Evolutionary conservation across 2,113 vertebrate genomes (phyloP).

Genomic region (Sakesphorus luctuosus): DNA sequence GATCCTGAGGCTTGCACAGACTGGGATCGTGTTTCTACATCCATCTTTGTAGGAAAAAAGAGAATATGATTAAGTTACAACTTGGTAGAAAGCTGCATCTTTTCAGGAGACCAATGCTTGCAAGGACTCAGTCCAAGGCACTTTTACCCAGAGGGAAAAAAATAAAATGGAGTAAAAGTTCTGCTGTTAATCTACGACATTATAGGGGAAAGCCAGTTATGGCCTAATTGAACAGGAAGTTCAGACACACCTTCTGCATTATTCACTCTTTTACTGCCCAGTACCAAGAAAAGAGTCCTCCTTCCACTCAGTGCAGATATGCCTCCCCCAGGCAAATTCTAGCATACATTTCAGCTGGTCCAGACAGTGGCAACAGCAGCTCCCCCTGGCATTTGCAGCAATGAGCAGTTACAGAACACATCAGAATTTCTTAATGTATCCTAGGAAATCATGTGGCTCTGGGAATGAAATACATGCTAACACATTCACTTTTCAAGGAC

Average conservation of each 20-base stretch:
- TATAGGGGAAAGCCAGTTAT: neutral
- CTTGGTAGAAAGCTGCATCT: neutral
- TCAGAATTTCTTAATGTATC: neutral
- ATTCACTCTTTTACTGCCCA: neutral
- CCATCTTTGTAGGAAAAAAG: conserved; percentile 52
- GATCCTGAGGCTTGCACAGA: conserved; percentile 70
- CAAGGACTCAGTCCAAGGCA: neutral
- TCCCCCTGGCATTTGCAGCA: neutral
- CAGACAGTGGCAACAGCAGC: neutral
- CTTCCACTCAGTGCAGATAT: neutral
- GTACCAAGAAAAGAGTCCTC: neutral
- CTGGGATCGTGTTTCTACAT: conserved; percentile 65
- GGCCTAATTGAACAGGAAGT: neutral
- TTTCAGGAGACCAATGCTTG: neutral
- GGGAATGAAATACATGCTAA: neutral
- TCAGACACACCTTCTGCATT: neutral
- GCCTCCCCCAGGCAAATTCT: neutral
- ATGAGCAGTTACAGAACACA: neutral
- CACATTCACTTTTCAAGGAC: neutral
- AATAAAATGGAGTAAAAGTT: neutral
- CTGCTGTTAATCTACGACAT: neutral
- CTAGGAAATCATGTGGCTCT: neutral
- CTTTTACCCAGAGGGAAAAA: neutral
- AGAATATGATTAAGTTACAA: neutral
- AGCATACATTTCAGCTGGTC: neutral